Conservation (phyloP, 1,140 invertebrate genomes). For the Zeugodacus cucurbitae region DNA sequence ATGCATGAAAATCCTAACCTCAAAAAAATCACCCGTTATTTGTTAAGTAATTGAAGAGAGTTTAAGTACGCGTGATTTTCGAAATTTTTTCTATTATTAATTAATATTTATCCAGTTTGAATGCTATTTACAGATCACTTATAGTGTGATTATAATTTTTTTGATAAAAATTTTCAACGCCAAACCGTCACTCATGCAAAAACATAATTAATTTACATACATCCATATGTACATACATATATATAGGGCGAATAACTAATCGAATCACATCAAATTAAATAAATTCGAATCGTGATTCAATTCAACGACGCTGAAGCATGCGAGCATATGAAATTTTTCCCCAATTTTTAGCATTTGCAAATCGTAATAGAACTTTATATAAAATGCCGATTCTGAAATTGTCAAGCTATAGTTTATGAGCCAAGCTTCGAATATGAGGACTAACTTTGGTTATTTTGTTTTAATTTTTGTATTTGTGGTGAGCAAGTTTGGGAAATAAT, state of each 20-base stretch:
- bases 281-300: background rate
- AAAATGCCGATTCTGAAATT: background rate
- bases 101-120: background rate
- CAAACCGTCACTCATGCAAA: background rate
- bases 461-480: background rate
- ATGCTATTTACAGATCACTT: background rate
- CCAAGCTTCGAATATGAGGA: background rate
- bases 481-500: background rate
- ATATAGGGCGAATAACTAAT: background rate
- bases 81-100: background rate
- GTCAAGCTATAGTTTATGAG: background rate
- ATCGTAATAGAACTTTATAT: background rate
- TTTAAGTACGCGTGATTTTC: background rate
- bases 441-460: background rate
- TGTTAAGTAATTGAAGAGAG: too few relatives aligned
- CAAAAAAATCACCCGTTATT: too few relatives aligned
- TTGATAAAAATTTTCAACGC: background rate
- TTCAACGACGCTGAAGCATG: background rate
- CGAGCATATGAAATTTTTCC: background rate
- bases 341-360: background rate
- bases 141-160: background rate
- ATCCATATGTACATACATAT: background rate
- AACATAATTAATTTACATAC: background rate
- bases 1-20: too few relatives aligned
- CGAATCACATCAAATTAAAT: background rate